A percentile compares a stretch with the other conserved stretches of the same genome.
Evolutionary conservation across 2,113 vertebrate species (phyloP).

Genomic region (Scolopax mira): DNA sequence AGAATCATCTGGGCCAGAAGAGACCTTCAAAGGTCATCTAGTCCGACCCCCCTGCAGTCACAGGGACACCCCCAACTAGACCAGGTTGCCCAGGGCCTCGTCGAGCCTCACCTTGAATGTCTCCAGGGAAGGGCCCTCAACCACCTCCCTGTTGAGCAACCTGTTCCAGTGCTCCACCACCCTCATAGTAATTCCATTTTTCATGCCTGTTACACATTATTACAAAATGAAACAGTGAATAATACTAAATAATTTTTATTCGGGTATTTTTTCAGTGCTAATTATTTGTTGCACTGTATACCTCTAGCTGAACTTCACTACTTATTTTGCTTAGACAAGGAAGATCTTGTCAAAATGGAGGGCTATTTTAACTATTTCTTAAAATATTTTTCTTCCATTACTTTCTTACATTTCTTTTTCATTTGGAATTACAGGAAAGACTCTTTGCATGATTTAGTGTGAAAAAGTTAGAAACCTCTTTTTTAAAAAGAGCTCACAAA

Average conservation of each 20-base stretch:
- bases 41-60: too few relatives aligned
- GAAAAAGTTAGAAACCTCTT: background rate
- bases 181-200: background rate
- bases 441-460: too few relatives aligned
- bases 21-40: too few relatives aligned
- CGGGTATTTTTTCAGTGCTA: background rate
- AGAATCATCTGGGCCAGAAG: too few relatives aligned
- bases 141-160: too few relatives aligned
- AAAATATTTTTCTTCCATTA: background rate
- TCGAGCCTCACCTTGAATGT: too few relatives aligned
- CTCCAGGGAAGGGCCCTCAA: too few relatives aligned
- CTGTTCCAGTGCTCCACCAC: too few relatives aligned
- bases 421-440: background rate
- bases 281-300: background rate
- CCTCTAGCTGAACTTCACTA: background rate
- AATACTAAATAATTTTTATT: background rate
- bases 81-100: too few relatives aligned
- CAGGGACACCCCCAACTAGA: too few relatives aligned
- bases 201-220: background rate
- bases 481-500: background rate
- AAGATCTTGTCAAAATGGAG: background rate
- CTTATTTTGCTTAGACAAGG: background rate
- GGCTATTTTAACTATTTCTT: background rate
- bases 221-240: background rate
- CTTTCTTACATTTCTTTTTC: background rate